Percentiles rank a stretch among this genome's conserved stretches.
These are phyloP conservation scores for Oreamnos americanus DNA, from an alignment of 2,113 vertebrate species.

Conservation along the genomic window DNA sequence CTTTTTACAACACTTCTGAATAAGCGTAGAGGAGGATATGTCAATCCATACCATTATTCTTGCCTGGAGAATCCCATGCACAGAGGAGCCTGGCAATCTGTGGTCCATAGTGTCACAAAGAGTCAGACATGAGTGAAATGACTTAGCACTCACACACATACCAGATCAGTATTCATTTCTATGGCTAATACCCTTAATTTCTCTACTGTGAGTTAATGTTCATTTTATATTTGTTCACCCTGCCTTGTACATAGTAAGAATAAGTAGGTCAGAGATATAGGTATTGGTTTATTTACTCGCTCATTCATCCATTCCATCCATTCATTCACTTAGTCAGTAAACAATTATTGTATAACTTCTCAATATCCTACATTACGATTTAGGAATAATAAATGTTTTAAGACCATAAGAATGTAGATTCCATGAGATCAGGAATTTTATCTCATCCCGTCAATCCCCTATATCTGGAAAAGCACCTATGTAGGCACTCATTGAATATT, in stretches of 20 bases:
- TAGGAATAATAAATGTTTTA: not conserved
- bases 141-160: not conserved
- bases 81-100: rapidly evolving
- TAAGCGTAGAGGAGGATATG: not conserved
- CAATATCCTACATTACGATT: not conserved
- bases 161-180: not conserved
- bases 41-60: not conserved
- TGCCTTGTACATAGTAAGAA: not conserved
- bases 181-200: not conserved
- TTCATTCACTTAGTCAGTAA: not conserved
- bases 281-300: not conserved
- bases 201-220: not conserved
- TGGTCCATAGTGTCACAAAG: not conserved
- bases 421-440: not conserved
- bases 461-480: not conserved
- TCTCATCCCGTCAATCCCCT: not conserved
- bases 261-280: not conserved
- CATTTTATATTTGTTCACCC: not conserved
- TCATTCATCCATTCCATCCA: not conserved
- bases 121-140: not conserved
- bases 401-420: not conserved
- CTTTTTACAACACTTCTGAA: not conserved
- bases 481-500: not conserved
- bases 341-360: not conserved
- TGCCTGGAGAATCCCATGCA: not conserved